Percentiles rank a stretch among this genome's conserved stretches.
These are phyloP conservation scores for Mormyrus proboscirostris DNA, from an alignment of 2,797 vertebrate species.

Conservation along the genomic window DNA sequence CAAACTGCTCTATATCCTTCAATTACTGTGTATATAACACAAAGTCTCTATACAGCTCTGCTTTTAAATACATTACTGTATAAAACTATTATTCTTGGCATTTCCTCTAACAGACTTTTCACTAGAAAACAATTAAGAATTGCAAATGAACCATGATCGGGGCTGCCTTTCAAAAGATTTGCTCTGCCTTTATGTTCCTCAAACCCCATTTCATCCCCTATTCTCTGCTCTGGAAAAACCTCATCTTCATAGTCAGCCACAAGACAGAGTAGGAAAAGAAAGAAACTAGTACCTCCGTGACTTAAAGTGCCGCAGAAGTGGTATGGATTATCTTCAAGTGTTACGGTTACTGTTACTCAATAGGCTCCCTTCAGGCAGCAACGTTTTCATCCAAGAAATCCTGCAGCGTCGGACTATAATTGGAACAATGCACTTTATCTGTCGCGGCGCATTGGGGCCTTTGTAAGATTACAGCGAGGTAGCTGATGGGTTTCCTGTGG, in stretches of 20 bases:
- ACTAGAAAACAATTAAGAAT: neutral
- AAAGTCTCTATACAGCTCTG: neutral
- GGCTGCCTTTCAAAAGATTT: neutral
- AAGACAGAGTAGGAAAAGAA: neutral
- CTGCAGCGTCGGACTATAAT: neutral
- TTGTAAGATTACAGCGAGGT: neutral
- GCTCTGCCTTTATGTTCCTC: neutral
- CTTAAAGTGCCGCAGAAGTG: neutral
- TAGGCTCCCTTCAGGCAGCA: neutral
- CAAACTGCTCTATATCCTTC: neutral
- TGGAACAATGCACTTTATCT: slow-evolving; percentile 4
- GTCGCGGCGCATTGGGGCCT: neutral
- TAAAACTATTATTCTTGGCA: neutral
- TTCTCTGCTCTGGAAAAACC: neutral
- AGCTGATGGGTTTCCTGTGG: neutral
- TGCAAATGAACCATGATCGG: neutral
- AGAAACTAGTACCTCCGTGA: neutral
- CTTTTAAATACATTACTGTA: neutral
- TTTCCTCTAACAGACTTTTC: neutral
- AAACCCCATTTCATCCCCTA: neutral
- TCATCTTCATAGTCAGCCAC: neutral
- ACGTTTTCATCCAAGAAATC: neutral
- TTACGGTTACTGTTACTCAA: neutral
- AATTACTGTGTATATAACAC: neutral
- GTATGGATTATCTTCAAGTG: slow-evolving; percentile 18